Percentiles rank a stretch among this genome's conserved stretches.
These are phyloP conservation scores for Labia minor DNA, from an alignment of 2,888 invertebrate species.

Conservation along the genomic window DNA sequence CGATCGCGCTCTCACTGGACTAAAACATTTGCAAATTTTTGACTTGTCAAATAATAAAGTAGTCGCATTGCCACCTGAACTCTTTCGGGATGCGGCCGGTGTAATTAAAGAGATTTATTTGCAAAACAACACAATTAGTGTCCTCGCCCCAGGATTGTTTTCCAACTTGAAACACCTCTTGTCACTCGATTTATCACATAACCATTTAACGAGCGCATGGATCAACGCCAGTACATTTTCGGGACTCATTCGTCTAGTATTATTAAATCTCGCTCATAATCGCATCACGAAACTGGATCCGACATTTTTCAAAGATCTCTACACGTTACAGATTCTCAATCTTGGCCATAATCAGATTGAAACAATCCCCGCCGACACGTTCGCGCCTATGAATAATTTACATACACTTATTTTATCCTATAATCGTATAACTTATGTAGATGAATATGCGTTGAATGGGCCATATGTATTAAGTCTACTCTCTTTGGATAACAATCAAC, in stretches of 20 bases:
- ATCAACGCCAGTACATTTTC: slow-evolving; percentile 75
- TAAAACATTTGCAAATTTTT: slow-evolving; percentile 70
- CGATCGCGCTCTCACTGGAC: slow-evolving; percentile 68
- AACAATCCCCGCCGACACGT: slow-evolving; percentile 75
- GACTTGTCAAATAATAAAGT: slow-evolving; percentile 86
- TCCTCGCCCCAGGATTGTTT: slow-evolving; percentile 73
- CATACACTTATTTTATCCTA: slow-evolving; percentile 78
- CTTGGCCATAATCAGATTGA: slow-evolving; percentile 75
- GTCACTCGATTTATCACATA: slow-evolving; percentile 72
- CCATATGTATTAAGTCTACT: slow-evolving; percentile 74
- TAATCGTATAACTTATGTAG: slow-evolving; percentile 73
- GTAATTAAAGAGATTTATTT: slow-evolving; percentile 79
- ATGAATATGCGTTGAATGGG: slow-evolving; percentile 77
- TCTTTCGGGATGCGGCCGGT: slow-evolving; percentile 67
- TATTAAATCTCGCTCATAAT: slow-evolving; percentile 77
- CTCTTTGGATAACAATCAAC: slow-evolving; percentile 73
- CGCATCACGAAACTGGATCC: slow-evolving; percentile 69
- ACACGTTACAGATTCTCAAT: slow-evolving; percentile 74
- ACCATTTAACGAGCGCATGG: slow-evolving; percentile 78
- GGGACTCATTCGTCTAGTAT: slow-evolving; percentile 75
- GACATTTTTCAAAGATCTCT: slow-evolving; percentile 72
- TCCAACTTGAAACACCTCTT: slow-evolving; percentile 72
- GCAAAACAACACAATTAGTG: slow-evolving; percentile 83
- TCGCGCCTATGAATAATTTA: slow-evolving; percentile 82
- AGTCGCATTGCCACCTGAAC: slow-evolving; percentile 71